Conservation (phyloP, 2,113 vertebrate genomes). For the Cyphotilapia sp. region DNA sequence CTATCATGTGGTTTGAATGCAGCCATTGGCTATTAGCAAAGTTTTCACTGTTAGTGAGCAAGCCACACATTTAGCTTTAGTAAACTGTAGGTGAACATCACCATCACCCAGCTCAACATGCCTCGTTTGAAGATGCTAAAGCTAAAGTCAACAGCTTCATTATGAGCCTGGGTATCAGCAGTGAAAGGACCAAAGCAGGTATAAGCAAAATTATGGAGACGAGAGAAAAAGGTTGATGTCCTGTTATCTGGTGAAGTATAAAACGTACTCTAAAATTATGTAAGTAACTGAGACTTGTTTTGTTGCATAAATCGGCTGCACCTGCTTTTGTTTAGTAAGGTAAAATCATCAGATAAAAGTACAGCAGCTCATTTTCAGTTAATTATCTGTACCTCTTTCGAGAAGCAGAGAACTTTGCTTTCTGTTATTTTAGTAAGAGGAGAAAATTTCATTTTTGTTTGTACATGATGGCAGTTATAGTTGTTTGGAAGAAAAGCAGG, state of each 20-base stretch:
- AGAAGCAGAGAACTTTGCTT: not conserved
- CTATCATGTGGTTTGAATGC: not conserved
- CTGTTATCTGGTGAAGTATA: not conserved
- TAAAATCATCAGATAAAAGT: not conserved
- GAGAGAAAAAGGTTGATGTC: not conserved
- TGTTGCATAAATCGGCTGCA: not conserved
- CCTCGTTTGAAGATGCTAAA: not conserved
- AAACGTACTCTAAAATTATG: not conserved
- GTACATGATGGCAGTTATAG: not conserved
- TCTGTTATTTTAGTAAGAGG: not conserved
- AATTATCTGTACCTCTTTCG: not conserved
- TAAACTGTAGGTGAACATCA: not conserved
- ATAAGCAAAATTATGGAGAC: not conserved
- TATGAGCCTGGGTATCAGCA: not conserved
- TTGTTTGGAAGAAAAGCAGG: not conserved
- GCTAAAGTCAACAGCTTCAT: not conserved
- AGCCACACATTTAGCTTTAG: not conserved
- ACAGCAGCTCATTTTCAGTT: not conserved
- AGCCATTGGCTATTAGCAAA: not conserved
- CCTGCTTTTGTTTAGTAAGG: not conserved
- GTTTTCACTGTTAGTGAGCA: not conserved
- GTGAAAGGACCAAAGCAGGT: not conserved
- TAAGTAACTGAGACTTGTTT: not conserved
- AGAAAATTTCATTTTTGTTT: not conserved
- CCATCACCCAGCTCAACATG: not conserved